Conservation (phyloP, 2,888 invertebrate species). For the Malthinus flaveolus region DNA sequence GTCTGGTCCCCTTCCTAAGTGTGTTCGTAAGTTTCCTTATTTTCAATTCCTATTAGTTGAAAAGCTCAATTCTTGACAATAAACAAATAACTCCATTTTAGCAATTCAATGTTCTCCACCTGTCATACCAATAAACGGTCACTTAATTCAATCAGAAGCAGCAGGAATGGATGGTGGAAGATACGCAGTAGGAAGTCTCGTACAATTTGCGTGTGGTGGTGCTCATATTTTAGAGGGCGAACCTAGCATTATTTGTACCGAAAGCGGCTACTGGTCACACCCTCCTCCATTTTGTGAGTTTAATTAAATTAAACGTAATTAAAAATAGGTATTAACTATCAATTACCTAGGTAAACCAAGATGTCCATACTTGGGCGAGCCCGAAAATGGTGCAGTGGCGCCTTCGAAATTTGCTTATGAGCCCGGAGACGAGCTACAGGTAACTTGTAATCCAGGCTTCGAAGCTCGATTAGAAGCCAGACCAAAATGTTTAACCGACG, state of each 20-base stretch:
- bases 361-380: conserved; percentile 73
- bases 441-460: conserved; percentile 70
- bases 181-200: conserved; percentile 78
- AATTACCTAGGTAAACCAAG: conserved; percentile 66
- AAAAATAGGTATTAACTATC: neutral
- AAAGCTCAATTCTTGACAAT: no score
- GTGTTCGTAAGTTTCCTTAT: conserved; percentile 65
- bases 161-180: conserved; percentile 62
- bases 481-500: conserved; percentile 67
- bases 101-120: conserved; percentile 84
- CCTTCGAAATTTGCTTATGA: conserved; percentile 76
- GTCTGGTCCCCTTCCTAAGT: conserved; percentile 77
- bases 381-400: conserved; percentile 69
- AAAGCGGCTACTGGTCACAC: conserved; percentile 87
- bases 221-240: conserved; percentile 74
- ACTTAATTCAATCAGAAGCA: conserved; percentile 59
- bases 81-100: conserved; percentile 46
- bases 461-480: conserved; percentile 54
- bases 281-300: conserved; percentile 79
- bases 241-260: conserved; percentile 82
- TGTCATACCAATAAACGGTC: conserved; percentile 71
- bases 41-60: neutral
- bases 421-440: conserved; percentile 71
- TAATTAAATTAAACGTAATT: neutral
- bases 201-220: conserved; percentile 75